A percentile compares a stretch with the other conserved stretches of the same genome.
These are phyloP conservation scores for Kryptolebias ocellatus DNA, from an alignment of 2,797 vertebrate genomes.

Conservation along the genomic window DNA sequence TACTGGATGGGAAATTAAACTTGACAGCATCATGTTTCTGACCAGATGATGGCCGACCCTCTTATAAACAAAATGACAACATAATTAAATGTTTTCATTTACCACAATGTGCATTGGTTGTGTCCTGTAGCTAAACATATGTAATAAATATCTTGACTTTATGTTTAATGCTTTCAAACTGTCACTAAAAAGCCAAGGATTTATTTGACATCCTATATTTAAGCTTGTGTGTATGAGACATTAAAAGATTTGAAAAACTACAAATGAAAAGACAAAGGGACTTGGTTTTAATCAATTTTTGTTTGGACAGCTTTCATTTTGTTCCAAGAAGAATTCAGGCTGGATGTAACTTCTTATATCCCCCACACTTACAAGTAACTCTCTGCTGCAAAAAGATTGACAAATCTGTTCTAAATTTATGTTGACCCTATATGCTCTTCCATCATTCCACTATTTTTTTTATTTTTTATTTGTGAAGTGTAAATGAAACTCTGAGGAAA, in stretches of 20 bases:
- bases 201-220: background rate
- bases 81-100: background rate
- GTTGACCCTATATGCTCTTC: background rate
- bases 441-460: conserved; percentile 1
- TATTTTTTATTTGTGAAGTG: conserved; percentile 18
- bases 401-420: background rate
- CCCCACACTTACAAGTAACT: background rate
- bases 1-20: conserved; percentile 53
- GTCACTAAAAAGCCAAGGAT: background rate
- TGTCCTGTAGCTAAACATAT: background rate
- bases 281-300: background rate
- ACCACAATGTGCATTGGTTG: background rate
- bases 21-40: conserved; percentile 50
- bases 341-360: background rate
- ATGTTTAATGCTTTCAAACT: background rate
- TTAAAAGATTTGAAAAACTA: background rate
- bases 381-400: background rate
- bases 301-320: background rate
- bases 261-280: background rate
- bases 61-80: conserved; percentile 13
- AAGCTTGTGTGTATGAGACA: background rate
- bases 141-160: background rate
- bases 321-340: background rate
- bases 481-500: conserved; percentile 35
- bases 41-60: conserved; percentile 33